Evolutionary conservation across 2,888 invertebrate species (phyloP).

Genomic region (Callyntrura sp.): DNA sequence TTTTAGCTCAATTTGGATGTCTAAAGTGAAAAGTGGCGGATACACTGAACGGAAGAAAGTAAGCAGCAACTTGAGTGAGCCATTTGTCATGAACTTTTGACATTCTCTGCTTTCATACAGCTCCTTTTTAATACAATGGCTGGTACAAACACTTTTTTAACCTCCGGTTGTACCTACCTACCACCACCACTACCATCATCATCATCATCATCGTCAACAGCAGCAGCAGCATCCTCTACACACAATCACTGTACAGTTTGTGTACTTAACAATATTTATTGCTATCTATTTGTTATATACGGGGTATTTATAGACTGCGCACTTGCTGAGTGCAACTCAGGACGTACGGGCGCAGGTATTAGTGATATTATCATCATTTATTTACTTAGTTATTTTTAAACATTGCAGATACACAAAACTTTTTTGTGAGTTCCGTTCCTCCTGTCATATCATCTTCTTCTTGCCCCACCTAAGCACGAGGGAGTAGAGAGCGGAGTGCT

Average conservation of each 20-base stretch:
- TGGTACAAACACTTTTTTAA: slow-evolving; percentile 11
- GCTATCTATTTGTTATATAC: too few relatives aligned
- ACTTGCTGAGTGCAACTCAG: not conserved
- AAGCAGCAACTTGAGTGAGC: slow-evolving; percentile 73
- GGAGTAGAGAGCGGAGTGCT: not conserved
- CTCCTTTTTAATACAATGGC: not conserved
- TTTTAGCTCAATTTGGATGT: slow-evolving; percentile 39
- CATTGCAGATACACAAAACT: slow-evolving; percentile 20
- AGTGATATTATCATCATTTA: too few relatives aligned
- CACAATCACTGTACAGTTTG: not conserved
- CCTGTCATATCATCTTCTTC: not conserved
- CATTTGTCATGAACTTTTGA: slow-evolving; percentile 79
- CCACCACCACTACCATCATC: not conserved
- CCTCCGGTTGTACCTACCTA: not conserved
- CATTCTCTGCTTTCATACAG: slow-evolving; percentile 72
- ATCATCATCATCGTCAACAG: not conserved
- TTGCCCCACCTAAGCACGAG: not conserved
- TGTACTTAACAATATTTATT: too few relatives aligned
- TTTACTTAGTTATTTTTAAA: slow-evolving; percentile 18
- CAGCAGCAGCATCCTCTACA: not conserved
- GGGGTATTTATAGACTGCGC: not conserved
- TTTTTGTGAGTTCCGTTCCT: slow-evolving; percentile 25
- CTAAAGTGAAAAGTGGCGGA: slow-evolving; percentile 67
- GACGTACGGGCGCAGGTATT: too few relatives aligned
- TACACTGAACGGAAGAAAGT: slow-evolving; percentile 57